Evolutionary conservation across 1,140 invertebrate genomes (phyloP).

Genomic region (Macrostomum lignano): DNA sequence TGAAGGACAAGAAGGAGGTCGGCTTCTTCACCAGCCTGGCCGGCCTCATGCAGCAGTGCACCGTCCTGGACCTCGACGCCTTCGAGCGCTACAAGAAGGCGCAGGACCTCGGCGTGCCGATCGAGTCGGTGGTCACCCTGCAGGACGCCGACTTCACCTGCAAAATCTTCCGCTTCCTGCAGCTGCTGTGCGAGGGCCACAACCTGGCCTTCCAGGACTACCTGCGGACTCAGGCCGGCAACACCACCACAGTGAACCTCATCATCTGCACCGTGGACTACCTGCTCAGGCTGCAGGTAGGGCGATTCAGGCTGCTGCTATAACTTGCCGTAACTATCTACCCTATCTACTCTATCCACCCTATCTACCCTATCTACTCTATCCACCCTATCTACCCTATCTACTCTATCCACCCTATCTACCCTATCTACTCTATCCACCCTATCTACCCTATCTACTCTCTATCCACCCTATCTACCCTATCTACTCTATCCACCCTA

Average conservation of each 20-base stretch:
- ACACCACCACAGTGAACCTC: conserved; percentile 87
- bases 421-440: no score
- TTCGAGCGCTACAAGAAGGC: conserved; percentile 98
- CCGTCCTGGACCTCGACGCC: conserved; percentile 82
- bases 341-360: no score
- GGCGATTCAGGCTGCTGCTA: no score
- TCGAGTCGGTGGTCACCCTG: conserved; percentile 63
- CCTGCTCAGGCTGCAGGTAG: conserved; percentile 55
- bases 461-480: no score
- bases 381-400: no score
- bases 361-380: no score
- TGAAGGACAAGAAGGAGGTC: conserved; percentile 93
- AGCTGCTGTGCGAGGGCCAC: conserved; percentile 94
- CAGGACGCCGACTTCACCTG: conserved; percentile 95
- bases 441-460: no score
- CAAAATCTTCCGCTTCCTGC: conserved; percentile 82
- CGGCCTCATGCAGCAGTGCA: conserved; percentile 75
- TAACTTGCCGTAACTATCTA: no score
- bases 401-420: no score
- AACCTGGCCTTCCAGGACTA: conserved; percentile 99
- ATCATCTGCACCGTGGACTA: conserved; percentile 99
- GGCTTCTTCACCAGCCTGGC: conserved; percentile 96
- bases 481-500: no score
- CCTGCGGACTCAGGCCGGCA: conserved; percentile 80
- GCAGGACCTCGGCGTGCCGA: conserved; percentile 50